Conservation (phyloP, 2,888 invertebrate genomes). For the Aricia artaxerxes region DNA sequence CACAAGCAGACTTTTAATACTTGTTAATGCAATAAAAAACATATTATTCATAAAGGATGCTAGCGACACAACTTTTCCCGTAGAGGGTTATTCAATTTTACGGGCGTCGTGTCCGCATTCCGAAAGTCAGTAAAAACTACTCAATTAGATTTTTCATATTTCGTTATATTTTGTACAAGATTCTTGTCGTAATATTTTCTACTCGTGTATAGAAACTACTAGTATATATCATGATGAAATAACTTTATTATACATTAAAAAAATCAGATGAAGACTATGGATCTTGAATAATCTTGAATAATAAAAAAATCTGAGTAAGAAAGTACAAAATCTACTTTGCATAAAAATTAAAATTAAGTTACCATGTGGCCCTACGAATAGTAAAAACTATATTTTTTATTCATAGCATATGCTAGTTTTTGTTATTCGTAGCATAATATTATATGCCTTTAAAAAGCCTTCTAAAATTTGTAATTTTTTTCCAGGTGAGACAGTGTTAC, state of each 20-base stretch:
- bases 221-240: too few species aligned
- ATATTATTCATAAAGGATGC: neutral
- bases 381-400: too few species aligned
- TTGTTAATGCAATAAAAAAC: neutral
- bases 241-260: too few species aligned
- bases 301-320: too few species aligned
- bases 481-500: slow-evolving; percentile 71
- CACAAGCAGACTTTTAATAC: neutral
- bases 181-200: neutral
- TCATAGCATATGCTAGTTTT: too few species aligned
- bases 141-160: neutral
- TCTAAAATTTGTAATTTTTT: slow-evolving; percentile 33
- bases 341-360: too few species aligned
- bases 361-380: too few species aligned
- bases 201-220: neutral
- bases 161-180: neutral
- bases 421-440: too few species aligned
- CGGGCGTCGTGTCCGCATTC: neutral
- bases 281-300: too few species aligned
- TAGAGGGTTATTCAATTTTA: neutral
- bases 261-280: too few species aligned
- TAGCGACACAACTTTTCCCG: neutral
- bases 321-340: too few species aligned
- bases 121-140: neutral
- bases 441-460: too few species aligned